These are phyloP conservation scores for Ips nitidus DNA, from an alignment of 1,140 invertebrate genomes.

Conservation along the genomic window DNA sequence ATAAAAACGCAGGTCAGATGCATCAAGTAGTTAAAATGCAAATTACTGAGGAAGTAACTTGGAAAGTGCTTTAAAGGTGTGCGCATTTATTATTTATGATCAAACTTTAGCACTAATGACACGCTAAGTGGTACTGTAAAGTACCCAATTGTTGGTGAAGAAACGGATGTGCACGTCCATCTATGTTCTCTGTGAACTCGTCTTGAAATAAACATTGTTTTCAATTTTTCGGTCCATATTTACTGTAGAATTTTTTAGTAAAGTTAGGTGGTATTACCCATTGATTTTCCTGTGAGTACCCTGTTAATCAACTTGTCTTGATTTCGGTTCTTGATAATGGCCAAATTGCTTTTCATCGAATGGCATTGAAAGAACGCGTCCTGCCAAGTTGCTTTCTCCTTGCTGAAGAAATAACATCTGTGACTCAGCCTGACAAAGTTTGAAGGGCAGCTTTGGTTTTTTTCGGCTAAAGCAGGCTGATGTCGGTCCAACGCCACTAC, in stretches of 20 bases:
- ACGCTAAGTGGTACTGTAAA: too few species aligned
- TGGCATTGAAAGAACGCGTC: slow-evolving; percentile 72
- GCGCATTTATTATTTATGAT: neutral
- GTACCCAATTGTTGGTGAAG: too few species aligned
- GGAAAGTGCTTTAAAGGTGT: neutral
- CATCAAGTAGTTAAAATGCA: neutral
- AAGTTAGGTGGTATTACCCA: slow-evolving; percentile 54
- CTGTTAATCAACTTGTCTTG: slow-evolving; percentile 69
- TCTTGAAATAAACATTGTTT: neutral
- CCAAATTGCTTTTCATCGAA: slow-evolving; percentile 66
- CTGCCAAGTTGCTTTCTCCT: slow-evolving; percentile 66
- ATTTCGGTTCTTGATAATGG: slow-evolving; percentile 64
- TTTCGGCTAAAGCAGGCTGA: slow-evolving; percentile 4
- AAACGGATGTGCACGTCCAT: too few species aligned
- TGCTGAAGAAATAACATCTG: slow-evolving; percentile 76
- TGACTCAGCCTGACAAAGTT: slow-evolving; percentile 70
- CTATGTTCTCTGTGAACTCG: too few species aligned
- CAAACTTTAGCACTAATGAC: too few species aligned
- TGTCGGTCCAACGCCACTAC: too few species aligned
- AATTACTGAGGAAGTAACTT: neutral
- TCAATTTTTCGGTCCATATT: neutral
- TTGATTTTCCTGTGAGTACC: slow-evolving; percentile 64
- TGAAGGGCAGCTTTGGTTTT: slow-evolving; percentile 58
- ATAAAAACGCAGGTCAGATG: neutral
- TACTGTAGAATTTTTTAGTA: neutral